phyloP scores from a whole-genome alignment of 2,797 vertebrate genomes.

The Tolypeutes matacus region DNA sequence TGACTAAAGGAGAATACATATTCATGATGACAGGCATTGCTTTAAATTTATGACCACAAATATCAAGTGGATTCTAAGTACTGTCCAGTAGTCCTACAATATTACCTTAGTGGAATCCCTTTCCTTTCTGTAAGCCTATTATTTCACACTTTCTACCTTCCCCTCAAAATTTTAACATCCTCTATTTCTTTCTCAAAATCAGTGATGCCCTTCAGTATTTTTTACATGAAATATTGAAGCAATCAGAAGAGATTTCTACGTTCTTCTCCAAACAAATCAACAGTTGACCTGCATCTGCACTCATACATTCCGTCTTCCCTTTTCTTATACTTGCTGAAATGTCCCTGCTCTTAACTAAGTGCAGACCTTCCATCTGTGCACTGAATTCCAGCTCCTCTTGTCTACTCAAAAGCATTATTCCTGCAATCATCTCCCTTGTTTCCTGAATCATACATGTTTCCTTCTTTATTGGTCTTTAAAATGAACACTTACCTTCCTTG shows the following conservation, averaged over 20 bases:
- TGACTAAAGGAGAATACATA: neutral
- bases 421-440: neutral
- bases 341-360: neutral
- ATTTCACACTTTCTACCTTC: neutral
- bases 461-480: neutral
- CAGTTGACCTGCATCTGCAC: neutral
- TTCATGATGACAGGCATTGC: neutral
- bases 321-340: neutral
- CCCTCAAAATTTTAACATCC: neutral
- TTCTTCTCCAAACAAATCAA: neutral
- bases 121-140: neutral
- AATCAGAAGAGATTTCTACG: neutral
- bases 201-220: neutral
- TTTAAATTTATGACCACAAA: neutral
- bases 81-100: neutral
- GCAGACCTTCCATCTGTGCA: neutral
- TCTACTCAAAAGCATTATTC: neutral
- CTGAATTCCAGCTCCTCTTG: neutral
- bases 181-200: neutral
- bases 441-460: neutral
- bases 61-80: neutral
- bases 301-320: neutral
- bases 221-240: neutral
- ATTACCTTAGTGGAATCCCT: neutral
- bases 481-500: neutral